phyloP scores from a whole-genome alignment of 2,113 vertebrate species.

The Baryphthengus martii region DNA sequence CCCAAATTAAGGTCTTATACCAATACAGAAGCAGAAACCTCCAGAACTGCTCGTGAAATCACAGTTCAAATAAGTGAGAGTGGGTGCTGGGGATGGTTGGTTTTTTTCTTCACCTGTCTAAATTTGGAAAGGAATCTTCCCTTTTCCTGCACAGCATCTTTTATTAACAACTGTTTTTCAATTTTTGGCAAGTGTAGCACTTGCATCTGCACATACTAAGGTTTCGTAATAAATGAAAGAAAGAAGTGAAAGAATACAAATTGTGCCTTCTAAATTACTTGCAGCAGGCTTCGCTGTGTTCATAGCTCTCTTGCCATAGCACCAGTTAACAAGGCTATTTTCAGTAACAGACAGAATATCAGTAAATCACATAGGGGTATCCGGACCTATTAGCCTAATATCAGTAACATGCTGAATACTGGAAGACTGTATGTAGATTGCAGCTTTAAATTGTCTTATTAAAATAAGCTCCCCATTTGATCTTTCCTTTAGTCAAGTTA shows the following conservation, averaged over 20 bases:
- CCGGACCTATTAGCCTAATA: neutral
- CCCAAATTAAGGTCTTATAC: neutral
- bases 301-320: neutral
- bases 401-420: neutral
- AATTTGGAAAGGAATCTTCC: neutral
- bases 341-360: neutral
- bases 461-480: neutral
- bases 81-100: too few relatives aligned
- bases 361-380: neutral
- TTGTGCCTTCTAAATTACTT: neutral
- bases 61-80: neutral
- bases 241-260: neutral
- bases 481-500: neutral
- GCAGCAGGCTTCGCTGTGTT: neutral
- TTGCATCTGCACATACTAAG: neutral
- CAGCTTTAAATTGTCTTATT: neutral
- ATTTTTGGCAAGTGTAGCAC: neutral
- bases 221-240: neutral
- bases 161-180: neutral
- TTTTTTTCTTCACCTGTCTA: neutral
- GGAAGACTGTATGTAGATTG: neutral
- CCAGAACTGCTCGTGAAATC: neutral
- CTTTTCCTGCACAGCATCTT: neutral
- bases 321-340: neutral
- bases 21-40: neutral